phyloP scores from a whole-genome alignment of 2,113 vertebrate species.

The Peromyscus polionotus region DNA sequence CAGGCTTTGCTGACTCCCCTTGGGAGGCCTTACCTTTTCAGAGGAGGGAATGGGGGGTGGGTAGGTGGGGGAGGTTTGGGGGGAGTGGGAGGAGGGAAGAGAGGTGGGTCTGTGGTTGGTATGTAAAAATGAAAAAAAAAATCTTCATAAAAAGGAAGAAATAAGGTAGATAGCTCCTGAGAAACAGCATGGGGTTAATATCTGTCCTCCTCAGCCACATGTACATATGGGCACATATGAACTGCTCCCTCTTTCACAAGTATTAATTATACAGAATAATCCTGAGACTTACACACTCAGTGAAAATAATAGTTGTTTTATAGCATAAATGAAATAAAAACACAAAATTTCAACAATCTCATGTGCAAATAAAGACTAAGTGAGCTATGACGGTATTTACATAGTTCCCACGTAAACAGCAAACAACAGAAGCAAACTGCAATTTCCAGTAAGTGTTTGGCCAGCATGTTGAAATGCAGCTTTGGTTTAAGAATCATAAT shows the following conservation, averaged over 20 bases:
- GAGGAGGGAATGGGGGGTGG: too few relatives aligned
- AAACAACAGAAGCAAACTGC: not conserved
- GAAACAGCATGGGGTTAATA: not conserved
- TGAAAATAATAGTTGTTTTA: slow-evolving; percentile 36
- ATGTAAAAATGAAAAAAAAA: too few relatives aligned
- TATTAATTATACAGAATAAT: not conserved
- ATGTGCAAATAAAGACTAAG: not conserved
- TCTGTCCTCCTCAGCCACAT: not conserved
- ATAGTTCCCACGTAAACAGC: not conserved
- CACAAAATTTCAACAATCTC: not conserved
- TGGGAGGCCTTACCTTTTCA: too few relatives aligned
- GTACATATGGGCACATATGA: too few relatives aligned
- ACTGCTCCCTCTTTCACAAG: not conserved
- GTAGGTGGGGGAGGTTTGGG: too few relatives aligned
- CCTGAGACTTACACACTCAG: not conserved
- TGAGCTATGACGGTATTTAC: not conserved
- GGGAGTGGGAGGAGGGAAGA: too few relatives aligned
- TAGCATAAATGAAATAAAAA: not conserved
- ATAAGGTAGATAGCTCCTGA: not conserved
- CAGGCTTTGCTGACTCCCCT: too few relatives aligned
- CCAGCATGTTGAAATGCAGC: not conserved
- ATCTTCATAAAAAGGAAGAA: too few relatives aligned
- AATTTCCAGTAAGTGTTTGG: not conserved
- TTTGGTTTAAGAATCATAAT: not conserved
- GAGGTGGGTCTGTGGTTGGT: too few relatives aligned